Conservation (phyloP, 2,113 vertebrate species). For the Turnix velox region DNA sequence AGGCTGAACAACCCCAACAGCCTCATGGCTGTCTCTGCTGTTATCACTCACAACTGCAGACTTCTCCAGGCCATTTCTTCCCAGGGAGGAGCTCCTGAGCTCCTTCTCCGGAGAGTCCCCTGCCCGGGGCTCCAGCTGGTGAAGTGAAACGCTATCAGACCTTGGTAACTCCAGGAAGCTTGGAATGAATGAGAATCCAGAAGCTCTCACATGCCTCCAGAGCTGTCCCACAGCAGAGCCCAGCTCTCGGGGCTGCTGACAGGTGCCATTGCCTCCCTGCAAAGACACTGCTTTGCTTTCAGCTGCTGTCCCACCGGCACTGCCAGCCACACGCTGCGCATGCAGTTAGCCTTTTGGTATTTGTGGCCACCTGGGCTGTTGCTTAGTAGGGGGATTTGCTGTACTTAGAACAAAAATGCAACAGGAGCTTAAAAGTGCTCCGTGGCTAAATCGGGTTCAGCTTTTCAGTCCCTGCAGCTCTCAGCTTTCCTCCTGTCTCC, state of each 20-base stretch:
- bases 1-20: no score
- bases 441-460: not conserved
- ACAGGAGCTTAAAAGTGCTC: not conserved
- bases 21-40: fast-evolving
- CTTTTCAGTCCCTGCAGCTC: not conserved
- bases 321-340: not conserved
- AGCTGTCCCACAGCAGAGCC: fast-evolving
- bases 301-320: not conserved
- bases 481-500: not conserved
- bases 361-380: not conserved
- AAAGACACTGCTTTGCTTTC: not conserved
- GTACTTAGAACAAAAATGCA: constrained; percentile 24
- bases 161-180: not conserved
- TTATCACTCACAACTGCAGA: fast-evolving
- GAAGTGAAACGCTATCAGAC: not conserved
- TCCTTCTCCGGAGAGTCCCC: not conserved
- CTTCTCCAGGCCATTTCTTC: not conserved
- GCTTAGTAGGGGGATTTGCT: constrained; percentile 5
- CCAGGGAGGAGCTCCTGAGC: not conserved
- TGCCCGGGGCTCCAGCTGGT: not conserved
- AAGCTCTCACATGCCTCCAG: not conserved
- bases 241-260: not conserved
- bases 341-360: not conserved
- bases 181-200: not conserved
- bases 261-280: not conserved